Base-by-base conservation (phyloP, 2,113 vertebrate genomes). In the Leptosomus discolor region DNA sequence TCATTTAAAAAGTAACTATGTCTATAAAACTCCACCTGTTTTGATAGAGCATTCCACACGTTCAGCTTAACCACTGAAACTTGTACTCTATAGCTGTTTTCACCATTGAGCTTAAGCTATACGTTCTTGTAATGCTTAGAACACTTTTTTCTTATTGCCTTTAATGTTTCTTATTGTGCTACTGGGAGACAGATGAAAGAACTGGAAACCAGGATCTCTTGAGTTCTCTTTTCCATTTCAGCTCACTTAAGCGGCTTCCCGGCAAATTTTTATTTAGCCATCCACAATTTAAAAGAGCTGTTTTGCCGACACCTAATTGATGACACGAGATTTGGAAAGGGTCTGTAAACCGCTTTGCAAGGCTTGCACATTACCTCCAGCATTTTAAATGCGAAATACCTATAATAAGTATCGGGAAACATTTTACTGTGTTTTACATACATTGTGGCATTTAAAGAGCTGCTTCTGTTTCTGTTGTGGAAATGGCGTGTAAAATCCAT, bases 401-500 rank as follows among this genome's bases (percentile, higher is more conserved):
- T 94, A 24, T 15, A 12, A 9, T 85, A 90, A 96, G n/a, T 74
- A 75, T 79, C 88, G 51, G 91, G 82, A 96, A 96, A 71, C 11
- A 86, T 90, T 97, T 90, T 51, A 32, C 27, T 88, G 24, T 69
- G 21, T 37, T 70, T 74, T 63, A n/a, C 73, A 32, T 53, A 43
- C 16, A 84, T 77, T 2, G 20, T 39, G 67, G 16, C 36, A 86
- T 97, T 94, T 94, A 91, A 97, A 87, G 73, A 85, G 39, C 51
- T 51, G 24, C 46, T 87, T 92, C 46, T 75, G 5, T 74, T 97
- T 96, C 92, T 92, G 68, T 76, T 63, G 45, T 56, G 60, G 64
- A 92, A 97, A 94, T 84, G 63, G 54, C 76, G 26, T 17, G 11
- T 92, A 91, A 97, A 96, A 77, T 73, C 29, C 51, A 32, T 8